Evolutionary conservation across 2,888 invertebrate species (phyloP).

Genomic region (Platypus cylindrus): DNA sequence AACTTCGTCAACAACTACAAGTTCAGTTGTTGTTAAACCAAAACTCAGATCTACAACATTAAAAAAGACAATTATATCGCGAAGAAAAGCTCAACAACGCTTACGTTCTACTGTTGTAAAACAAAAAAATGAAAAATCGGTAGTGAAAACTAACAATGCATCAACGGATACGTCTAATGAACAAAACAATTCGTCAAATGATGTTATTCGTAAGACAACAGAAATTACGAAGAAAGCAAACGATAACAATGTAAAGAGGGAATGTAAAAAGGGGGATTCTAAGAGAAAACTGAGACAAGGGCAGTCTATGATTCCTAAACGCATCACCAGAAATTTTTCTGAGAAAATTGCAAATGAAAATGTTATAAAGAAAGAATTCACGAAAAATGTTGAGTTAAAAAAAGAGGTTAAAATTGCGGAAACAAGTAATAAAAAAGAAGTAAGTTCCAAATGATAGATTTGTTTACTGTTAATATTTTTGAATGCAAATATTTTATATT

Average conservation of each 20-base stretch:
- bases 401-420: constrained; percentile 13
- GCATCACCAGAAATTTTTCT: constrained; percentile 18
- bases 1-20: constrained; percentile 12
- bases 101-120: constrained; percentile 6
- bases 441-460: constrained; percentile 4
- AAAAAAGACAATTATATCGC: constrained; percentile 22
- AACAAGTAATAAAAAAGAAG: constrained; percentile 7
- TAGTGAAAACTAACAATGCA: not conserved
- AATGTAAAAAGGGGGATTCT: constrained; percentile 1
- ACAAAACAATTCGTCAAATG: not conserved
- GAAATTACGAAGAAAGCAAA: not conserved
- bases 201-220: not conserved
- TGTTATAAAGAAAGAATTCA: constrained; percentile 21
- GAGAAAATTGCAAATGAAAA: constrained; percentile 16
- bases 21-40: constrained; percentile 23
- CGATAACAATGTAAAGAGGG: not conserved
- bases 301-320: constrained; percentile 8
- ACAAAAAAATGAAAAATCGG: constrained; percentile 3
- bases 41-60: constrained; percentile 23
- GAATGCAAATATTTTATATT: too few relatives aligned
- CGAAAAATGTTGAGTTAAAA: constrained; percentile 15
- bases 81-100: constrained; percentile 18
- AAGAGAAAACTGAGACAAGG: not conserved
- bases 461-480: too few relatives aligned
- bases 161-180: not conserved